Evolutionary conservation across 92 coral and sea anemone species (phyloP).

Genomic region (Zoanthus gigantus): DNA sequence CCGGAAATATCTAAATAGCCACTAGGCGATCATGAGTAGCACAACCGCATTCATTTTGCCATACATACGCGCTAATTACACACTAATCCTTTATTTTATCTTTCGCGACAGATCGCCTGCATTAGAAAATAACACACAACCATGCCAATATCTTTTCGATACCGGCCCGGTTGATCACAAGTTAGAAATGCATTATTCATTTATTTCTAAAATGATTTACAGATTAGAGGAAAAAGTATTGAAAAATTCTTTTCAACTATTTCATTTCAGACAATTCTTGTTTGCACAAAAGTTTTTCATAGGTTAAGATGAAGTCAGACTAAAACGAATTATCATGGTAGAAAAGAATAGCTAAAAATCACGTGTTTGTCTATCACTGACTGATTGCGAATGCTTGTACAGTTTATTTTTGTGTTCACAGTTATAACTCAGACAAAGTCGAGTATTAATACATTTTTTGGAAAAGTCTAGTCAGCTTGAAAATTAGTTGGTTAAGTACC

Average conservation of each 20-base stretch:
- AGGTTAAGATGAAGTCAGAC: not conserved
- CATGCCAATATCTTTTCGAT: constrained; percentile 24
- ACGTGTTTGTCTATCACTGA: not conserved
- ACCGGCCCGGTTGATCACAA: constrained; percentile 17
- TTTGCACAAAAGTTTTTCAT: constrained; percentile 1
- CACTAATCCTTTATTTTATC: not conserved
- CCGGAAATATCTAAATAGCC: constrained; percentile 74
- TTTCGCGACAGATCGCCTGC: constrained; percentile 18
- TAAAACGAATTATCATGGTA: not conserved
- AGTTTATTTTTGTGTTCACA: constrained; percentile 7
- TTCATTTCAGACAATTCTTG: not conserved
- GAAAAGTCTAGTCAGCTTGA: not conserved
- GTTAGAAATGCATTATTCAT: constrained; percentile 21
- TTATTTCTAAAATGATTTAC: constrained; percentile 1
- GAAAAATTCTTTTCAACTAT: not conserved
- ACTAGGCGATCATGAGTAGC: constrained; percentile 52
- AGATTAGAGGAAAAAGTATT: not conserved
- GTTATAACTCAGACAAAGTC: not conserved
- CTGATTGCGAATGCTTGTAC: constrained; percentile 7
- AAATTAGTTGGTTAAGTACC: not conserved
- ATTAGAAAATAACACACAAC: constrained; percentile 1
- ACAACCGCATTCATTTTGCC: constrained; percentile 27
- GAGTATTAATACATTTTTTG: not conserved
- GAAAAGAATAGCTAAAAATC: not conserved
- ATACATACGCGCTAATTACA: constrained; percentile 31